phyloP scores from a whole-genome alignment of 35 echinoderm and acorn worm species.

The Anneissia japonica region DNA sequence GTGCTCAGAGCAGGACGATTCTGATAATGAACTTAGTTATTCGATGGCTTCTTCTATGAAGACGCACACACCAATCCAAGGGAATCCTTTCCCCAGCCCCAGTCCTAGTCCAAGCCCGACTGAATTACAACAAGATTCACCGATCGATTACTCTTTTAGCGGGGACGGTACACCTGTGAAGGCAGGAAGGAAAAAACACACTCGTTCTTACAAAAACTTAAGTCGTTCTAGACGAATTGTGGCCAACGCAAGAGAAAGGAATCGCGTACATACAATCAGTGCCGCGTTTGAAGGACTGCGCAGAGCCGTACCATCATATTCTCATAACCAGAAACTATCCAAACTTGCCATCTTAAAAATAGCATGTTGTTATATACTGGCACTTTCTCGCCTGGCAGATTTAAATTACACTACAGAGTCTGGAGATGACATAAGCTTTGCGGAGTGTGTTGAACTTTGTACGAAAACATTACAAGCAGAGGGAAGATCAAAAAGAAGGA shows the following conservation, averaged over 20 bases:
- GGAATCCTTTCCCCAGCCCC: background rate
- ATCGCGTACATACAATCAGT: constrained; percentile 95
- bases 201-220: constrained; percentile 58
- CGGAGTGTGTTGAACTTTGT: constrained; percentile 88
- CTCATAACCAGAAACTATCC: constrained; percentile 97
- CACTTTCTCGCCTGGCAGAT: constrained; percentile 80
- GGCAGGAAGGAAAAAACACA: background rate
- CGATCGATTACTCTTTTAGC: background rate
- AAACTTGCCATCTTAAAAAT: constrained; percentile 94
- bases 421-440: constrained; percentile 57
- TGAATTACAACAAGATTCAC: background rate
- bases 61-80: background rate
- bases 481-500: constrained; percentile 81
- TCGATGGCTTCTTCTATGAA: background rate
- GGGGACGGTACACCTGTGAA: background rate
- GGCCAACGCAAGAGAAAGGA: constrained; percentile 86
- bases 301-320: constrained; percentile 96
- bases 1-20: background rate
- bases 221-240: constrained; percentile 85
- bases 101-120: background rate
- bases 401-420: constrained; percentile 69
- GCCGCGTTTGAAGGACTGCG: constrained; percentile 95
- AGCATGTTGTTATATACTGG: constrained; percentile 96
- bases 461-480: constrained; percentile 88
- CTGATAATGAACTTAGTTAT: background rate